Evolutionary conservation across 2,797 vertebrate species (phyloP).

Genomic region (Ibycter americanus): DNA sequence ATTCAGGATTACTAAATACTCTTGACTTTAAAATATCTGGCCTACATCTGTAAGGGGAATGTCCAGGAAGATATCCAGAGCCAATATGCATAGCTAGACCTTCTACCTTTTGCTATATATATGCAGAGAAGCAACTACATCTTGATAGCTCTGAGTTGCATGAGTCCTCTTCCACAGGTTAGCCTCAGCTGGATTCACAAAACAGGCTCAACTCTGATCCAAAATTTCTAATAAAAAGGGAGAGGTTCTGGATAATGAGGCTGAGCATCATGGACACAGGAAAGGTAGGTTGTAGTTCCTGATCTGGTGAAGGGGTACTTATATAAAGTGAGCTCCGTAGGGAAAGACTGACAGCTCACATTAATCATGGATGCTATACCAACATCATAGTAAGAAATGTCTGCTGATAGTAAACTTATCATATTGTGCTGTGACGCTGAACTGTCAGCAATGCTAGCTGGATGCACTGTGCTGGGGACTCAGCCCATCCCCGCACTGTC

Average conservation of each 20-base stretch:
- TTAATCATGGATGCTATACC: neutral
- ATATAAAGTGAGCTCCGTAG: neutral
- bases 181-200: neutral
- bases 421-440: neutral
- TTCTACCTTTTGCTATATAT: neutral
- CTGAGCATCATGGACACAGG: neutral
- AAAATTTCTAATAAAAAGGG: neutral
- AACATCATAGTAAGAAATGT: neutral
- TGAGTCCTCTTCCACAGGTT: neutral
- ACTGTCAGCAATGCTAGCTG: neutral
- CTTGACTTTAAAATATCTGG: neutral
- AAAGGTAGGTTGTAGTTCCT: neutral
- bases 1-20: neutral
- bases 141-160: neutral
- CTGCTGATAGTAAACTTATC: neutral
- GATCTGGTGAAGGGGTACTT: neutral
- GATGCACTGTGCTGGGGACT: neutral
- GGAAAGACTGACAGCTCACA: neutral
- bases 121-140: neutral
- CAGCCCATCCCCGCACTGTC: rapidly evolving
- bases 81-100: neutral
- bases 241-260: neutral
- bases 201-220: neutral
- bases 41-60: neutral
- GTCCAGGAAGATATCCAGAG: neutral